phyloP scores from a whole-genome alignment of 2,797 vertebrate genomes.

The Gypaetus barbatus region DNA sequence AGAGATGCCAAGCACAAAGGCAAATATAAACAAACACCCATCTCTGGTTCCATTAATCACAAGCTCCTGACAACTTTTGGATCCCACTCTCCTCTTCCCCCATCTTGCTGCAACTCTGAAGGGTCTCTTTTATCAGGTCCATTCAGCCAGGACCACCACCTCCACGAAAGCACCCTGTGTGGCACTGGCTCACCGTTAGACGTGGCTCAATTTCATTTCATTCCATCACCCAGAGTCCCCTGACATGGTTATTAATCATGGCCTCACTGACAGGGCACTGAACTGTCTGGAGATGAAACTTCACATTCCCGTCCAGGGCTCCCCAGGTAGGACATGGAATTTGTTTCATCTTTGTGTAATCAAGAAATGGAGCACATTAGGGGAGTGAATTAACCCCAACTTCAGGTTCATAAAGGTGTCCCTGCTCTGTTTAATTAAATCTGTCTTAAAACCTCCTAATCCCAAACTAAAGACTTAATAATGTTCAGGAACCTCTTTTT shows the following conservation, averaged over 20 bases:
- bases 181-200: neutral
- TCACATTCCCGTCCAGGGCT: neutral
- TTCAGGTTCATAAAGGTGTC: constrained; percentile 54
- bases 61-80: neutral
- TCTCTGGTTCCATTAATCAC: neutral
- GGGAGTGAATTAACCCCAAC: constrained; percentile 38
- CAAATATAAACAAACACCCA: neutral
- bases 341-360: constrained; percentile 55
- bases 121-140: neutral
- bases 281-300: constrained; percentile 35
- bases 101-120: neutral
- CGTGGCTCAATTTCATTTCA: neutral
- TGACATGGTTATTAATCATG: constrained; percentile 43
- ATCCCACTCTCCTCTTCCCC: neutral
- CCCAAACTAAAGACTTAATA: constrained; percentile 67
- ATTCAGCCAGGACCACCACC: neutral
- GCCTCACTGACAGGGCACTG: neutral
- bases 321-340: neutral
- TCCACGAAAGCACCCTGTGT: neutral
- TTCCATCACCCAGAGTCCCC: neutral
- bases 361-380: constrained; percentile 3
- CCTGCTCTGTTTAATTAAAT: constrained; percentile 76
- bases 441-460: constrained; percentile 74
- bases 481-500: constrained; percentile 43
- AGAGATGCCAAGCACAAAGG: neutral